Conservation (phyloP, 1,140 invertebrate genomes). For the Probaryconus sp. region DNA sequence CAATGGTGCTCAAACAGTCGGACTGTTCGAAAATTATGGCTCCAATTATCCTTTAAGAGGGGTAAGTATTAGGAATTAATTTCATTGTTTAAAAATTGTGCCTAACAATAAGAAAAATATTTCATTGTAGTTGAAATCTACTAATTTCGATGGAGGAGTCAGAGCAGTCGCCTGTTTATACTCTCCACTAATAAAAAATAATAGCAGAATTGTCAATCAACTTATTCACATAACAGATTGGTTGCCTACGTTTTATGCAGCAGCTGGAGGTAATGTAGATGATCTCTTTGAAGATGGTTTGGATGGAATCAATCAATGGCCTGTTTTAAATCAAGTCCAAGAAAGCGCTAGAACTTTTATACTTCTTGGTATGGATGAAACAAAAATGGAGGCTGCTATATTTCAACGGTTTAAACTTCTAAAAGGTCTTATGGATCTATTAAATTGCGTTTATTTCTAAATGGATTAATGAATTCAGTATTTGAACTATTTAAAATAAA, state of each 20-base stretch:
- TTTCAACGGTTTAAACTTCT: slow-evolving; percentile 86
- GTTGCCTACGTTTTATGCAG: slow-evolving; percentile 88
- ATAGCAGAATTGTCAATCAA: slow-evolving; percentile 83
- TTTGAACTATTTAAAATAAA: no score
- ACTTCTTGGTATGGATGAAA: slow-evolving; percentile 86
- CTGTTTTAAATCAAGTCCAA: slow-evolving; percentile 77
- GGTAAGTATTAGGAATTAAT: slow-evolving; percentile 78
- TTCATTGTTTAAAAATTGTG: no score
- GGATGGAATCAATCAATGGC: slow-evolving; percentile 87
- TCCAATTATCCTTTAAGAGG: slow-evolving; percentile 93
- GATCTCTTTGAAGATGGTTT: slow-evolving; percentile 76
- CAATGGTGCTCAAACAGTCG: slow-evolving; percentile 88
- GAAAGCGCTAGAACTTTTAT: slow-evolving; percentile 81
- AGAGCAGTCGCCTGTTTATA: slow-evolving; percentile 88
- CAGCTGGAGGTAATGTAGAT: slow-evolving; percentile 75
- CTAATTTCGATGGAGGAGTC: slow-evolving; percentile 92
- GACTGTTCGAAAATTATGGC: slow-evolving; percentile 85
- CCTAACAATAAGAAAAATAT: slow-evolving; percentile 8
- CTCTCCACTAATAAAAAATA: slow-evolving; percentile 83
- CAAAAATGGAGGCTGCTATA: slow-evolving; percentile 74
- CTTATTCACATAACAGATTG: slow-evolving; percentile 92
- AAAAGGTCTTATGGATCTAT: no score
- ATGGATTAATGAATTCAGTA: no score
- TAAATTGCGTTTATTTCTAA: no score
- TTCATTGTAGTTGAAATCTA: slow-evolving; percentile 83